Conservation (phyloP, 1,140 invertebrate species). For the Leptestheria dahalacensis region DNA sequence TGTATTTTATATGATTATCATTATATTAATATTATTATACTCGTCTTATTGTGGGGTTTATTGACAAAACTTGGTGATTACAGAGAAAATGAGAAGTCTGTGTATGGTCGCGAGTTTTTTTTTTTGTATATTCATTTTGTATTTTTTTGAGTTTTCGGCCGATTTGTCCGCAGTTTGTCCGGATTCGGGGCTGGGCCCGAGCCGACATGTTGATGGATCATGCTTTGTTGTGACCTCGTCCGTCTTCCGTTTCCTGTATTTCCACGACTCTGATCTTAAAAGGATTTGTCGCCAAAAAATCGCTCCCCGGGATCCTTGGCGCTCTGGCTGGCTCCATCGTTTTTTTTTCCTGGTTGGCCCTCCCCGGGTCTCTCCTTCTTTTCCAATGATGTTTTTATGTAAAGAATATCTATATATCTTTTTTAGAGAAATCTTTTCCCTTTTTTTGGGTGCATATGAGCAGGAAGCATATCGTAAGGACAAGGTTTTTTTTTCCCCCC, state of each 20-base stretch:
- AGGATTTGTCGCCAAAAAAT: background rate
- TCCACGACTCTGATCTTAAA: background rate
- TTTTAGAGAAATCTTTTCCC: too few species aligned
- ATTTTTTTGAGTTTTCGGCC: slow-evolving; percentile 1
- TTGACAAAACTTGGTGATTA: too few species aligned
- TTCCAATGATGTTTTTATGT: too few species aligned
- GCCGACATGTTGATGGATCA: background rate
- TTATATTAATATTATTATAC: too few species aligned
- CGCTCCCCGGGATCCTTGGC: background rate
- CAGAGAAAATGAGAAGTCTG: too few species aligned
- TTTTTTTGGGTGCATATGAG: background rate
- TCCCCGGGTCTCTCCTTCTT: too few species aligned
- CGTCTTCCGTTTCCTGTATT: background rate
- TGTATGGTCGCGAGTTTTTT: too few species aligned
- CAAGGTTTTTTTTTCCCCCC: background rate
- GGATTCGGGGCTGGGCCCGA: background rate
- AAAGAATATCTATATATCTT: too few species aligned
- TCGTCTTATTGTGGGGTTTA: too few species aligned
- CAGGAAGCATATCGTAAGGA: background rate
- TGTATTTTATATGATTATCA: too few species aligned
- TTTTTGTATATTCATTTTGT: too few species aligned
- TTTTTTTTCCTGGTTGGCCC: too few species aligned
- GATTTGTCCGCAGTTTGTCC: background rate
- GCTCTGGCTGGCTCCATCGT: background rate
- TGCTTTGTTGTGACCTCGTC: background rate